phyloP scores from a whole-genome alignment of 1,140 invertebrate genomes.

The Drosophila pseudoobscura region DNA sequence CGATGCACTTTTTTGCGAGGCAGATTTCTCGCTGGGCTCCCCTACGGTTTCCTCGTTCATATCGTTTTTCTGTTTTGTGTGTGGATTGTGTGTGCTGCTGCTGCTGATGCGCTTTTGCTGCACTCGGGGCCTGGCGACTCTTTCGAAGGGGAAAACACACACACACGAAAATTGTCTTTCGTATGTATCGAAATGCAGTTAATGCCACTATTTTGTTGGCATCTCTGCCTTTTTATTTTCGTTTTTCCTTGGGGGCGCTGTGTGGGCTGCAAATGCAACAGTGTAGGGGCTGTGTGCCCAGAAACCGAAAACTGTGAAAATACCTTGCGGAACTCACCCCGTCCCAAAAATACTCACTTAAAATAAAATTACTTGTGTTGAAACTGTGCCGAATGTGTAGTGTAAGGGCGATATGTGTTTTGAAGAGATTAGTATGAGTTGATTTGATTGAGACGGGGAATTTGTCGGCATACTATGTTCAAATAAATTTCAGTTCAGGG shows the following conservation, averaged over 20 bases:
- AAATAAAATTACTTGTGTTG: too few species aligned
- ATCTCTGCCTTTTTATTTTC: slow-evolving; percentile 37
- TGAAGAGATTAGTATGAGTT: too few species aligned
- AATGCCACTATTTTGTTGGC: slow-evolving; percentile 68
- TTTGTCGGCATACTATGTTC: too few species aligned
- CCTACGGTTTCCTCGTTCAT: slow-evolving; percentile 65
- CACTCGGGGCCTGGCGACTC: background rate
- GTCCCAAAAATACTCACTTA: background rate
- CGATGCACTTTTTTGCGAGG: slow-evolving; percentile 67
- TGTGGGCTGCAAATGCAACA: slow-evolving; percentile 63
- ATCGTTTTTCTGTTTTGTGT: slow-evolving; percentile 21
- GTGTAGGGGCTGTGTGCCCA: slow-evolving; percentile 42
- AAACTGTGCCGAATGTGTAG: too few species aligned
- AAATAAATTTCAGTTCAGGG: too few species aligned
- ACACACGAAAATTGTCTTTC: too few species aligned
- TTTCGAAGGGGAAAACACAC: too few species aligned
- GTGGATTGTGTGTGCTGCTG: slow-evolving; percentile 8
- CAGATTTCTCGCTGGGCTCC: slow-evolving; percentile 63
- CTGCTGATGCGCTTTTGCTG: background rate
- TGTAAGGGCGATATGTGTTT: too few species aligned
- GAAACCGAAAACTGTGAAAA: too few species aligned
- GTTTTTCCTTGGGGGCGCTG: slow-evolving; percentile 20
- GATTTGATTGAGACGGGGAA: too few species aligned
- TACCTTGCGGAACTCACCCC: too few species aligned
- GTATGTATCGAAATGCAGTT: slow-evolving; percentile 43